Evolutionary conservation across 2,888 invertebrate genomes (phyloP).

Genomic region (Volucella bombylans): DNA sequence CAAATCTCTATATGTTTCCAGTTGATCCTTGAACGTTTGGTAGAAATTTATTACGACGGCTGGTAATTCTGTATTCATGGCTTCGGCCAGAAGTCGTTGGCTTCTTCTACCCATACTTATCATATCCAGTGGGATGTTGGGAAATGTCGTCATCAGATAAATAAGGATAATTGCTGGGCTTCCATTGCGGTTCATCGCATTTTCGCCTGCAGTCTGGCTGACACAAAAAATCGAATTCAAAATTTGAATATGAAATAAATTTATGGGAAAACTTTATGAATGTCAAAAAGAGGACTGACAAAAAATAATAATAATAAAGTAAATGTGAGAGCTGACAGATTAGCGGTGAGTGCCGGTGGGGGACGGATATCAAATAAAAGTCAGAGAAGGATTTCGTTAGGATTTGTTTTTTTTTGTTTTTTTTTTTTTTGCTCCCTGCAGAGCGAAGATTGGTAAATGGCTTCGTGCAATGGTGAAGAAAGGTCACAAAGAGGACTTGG

Average conservation of each 20-base stretch:
- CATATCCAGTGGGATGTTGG: not conserved
- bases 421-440: conserved; percentile 25
- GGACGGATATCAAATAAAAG: conserved; percentile 48
- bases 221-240: conserved; percentile 50
- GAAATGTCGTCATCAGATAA: conserved; percentile 55
- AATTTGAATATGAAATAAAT: conserved; percentile 58
- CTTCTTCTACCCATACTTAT: conserved; percentile 1
- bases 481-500: conserved; percentile 19
- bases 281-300: not conserved
- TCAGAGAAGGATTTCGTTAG: conserved; percentile 20
- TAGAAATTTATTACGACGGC: conserved; percentile 35
- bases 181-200: conserved; percentile 69
- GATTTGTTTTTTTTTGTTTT: conserved; percentile 9
- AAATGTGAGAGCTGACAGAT: conserved; percentile 45
- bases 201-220: conserved; percentile 42
- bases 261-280: conserved; percentile 66
- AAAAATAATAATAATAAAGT: too few relatives aligned
- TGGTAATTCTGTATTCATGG: not conserved
- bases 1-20: conserved; percentile 46
- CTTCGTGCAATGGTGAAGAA: not conserved
- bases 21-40: conserved; percentile 44
- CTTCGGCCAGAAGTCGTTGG: conserved; percentile 7
- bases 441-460: conserved; percentile 34
- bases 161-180: conserved; percentile 63
- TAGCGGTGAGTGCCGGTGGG: not conserved